phyloP scores from a whole-genome alignment of 2,888 invertebrate genomes.

The Rotaria macrura region DNA sequence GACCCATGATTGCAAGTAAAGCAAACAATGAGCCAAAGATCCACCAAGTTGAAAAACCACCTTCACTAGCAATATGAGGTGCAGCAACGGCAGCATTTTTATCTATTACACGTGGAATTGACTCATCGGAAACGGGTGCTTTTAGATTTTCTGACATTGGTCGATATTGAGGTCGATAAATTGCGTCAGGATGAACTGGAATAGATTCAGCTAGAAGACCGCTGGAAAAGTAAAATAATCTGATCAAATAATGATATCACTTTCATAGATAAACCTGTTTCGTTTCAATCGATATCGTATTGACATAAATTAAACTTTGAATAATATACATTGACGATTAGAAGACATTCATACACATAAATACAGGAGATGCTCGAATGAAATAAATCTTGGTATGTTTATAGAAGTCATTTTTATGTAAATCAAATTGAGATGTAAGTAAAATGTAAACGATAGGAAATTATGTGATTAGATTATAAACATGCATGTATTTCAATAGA shows the following conservation, averaged over 20 bases:
- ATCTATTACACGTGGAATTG: neutral
- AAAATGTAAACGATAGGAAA: neutral
- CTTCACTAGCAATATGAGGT: neutral
- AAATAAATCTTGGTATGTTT: neutral
- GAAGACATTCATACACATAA: neutral
- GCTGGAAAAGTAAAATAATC: neutral
- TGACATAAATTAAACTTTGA: neutral
- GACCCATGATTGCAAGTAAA: neutral
- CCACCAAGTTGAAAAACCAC: neutral
- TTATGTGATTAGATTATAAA: neutral
- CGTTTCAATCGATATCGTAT: neutral
- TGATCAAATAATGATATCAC: neutral
- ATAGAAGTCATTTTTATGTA: neutral
- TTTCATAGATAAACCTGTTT: neutral
- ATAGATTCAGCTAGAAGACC: neutral
- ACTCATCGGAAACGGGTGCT: neutral
- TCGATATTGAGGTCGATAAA: neutral
- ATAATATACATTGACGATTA: neutral
- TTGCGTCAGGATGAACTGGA: neutral
- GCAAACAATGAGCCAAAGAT: neutral
- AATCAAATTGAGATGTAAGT: neutral
- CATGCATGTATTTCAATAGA: neutral
- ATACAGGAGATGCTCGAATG: neutral
- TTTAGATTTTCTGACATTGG: neutral
- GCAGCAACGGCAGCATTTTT: neutral